Percentiles rank a stretch among this genome's conserved stretches.
Evolutionary conservation across 1,140 invertebrate genomes (phyloP).

Genomic region (Drosophila pruinosa): DNA sequence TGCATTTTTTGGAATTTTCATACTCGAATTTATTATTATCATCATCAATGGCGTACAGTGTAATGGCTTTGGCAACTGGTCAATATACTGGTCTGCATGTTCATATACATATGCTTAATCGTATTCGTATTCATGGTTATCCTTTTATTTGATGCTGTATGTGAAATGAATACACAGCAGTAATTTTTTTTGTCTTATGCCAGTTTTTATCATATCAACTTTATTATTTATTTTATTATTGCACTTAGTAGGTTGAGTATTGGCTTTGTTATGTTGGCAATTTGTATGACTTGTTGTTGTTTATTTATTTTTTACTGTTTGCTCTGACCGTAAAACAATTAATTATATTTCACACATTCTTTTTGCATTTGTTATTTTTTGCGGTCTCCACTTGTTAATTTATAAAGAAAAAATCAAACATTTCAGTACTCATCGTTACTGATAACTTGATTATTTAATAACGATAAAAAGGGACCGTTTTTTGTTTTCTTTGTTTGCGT

Average conservation of each 20-base stretch:
- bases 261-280: conserved; percentile 3
- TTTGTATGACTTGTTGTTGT: conserved; percentile 5
- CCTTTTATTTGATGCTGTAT: conserved; percentile 2
- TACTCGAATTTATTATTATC: conserved; percentile 48
- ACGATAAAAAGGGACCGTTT: conserved; percentile 11
- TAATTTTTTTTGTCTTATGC: conserved; percentile 3
- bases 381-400: conserved; percentile 28
- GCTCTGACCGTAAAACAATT: conserved; percentile 36
- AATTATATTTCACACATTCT: conserved; percentile 46
- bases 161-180: conserved; percentile 5
- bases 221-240: not conserved
- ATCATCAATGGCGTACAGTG: conserved; percentile 40
- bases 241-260: conserved; percentile 19
- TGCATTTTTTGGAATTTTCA: conserved; percentile 58
- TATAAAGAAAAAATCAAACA: conserved; percentile 20
- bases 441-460: conserved; percentile 52
- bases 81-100: conserved; percentile 20
- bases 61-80: conserved; percentile 33
- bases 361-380: conserved; percentile 12
- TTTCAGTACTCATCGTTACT: conserved; percentile 31
- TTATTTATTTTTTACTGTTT: conserved; percentile 1
- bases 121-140: conserved; percentile 27
- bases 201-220: not conserved
- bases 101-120: conserved; percentile 6
- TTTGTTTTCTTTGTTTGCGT: conserved; percentile 38